Evolutionary conservation across 1,140 invertebrate genomes (phyloP), one percentile per base, ranked within the genome.

Genomic region (Mactra quadrangularis): DNA sequence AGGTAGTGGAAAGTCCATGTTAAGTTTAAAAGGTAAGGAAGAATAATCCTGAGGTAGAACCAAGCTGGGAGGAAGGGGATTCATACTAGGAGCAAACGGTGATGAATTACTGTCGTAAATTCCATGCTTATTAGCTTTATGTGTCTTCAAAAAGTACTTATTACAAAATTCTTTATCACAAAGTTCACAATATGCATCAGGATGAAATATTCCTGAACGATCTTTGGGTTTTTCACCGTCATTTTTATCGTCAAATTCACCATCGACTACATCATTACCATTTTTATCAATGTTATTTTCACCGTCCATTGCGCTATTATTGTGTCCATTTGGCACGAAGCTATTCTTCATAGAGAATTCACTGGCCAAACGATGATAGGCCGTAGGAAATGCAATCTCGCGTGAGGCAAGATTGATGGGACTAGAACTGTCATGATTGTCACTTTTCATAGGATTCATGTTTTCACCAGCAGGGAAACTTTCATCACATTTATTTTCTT

Each of bases 41-140:
- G 64, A 83, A 64, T 74, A 85, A 81, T 89, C 87, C 62, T 85
- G 85, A 83, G 85, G 89, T 86, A 87, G 35, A 25, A 82, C 66
- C 57, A 82, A 50, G 57, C 68, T 72, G 9, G 79, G 70, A 47
- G 68, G 79, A 25, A 82, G 57, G 19, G 66, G 66, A 60, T 82
- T 82, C 17, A 82, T 50, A 57, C 70, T 86, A 33, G 84, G 83
- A 22, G 87, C 82, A 85, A 90, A 88, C 79, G 89, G 89, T 70
- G 89, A 87, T 27, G 86, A 71, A 33, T 87, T 86, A 66, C 87
- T 90, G 31, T 93, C 92, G 87, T 89, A 92, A 47, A 99, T 99
- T 7, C 98, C 98, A 93, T 99, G 99, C 97, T 99, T 99, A 91
- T 99, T 96, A 87, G 99, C 97, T 97, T 99, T 99, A 94, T 99